Conservation (phyloP, 2,113 vertebrate species). For the Poicephalus meyeri region DNA sequence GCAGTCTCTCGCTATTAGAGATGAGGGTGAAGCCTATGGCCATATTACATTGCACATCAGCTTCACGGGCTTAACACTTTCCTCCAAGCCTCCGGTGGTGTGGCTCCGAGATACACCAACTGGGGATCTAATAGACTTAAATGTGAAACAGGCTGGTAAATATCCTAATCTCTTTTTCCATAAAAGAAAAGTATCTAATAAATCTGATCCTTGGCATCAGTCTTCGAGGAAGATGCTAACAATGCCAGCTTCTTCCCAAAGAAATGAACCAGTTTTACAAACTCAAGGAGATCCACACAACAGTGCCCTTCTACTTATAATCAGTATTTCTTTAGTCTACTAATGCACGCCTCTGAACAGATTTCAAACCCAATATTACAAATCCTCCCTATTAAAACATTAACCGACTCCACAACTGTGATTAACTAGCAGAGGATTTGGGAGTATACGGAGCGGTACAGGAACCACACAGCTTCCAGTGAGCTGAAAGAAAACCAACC, state of each 20-base stretch:
- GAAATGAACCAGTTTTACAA: background rate
- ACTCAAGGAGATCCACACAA: background rate
- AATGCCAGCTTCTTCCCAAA: background rate
- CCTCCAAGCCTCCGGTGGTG: background rate
- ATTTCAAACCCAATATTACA: background rate
- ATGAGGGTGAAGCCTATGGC: slow-evolving; percentile 5
- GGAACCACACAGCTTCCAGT: background rate
- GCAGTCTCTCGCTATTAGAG: slow-evolving; percentile 10
- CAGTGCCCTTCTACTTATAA: background rate
- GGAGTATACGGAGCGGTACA: background rate
- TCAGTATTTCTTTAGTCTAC: background rate
- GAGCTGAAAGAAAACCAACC: background rate
- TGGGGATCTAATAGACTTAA: slow-evolving; percentile 2
- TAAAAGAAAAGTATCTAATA: background rate
- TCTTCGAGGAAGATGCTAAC: background rate
- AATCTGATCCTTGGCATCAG: background rate
- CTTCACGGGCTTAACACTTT: background rate
- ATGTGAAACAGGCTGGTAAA: background rate
- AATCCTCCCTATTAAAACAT: background rate
- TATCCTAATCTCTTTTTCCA: background rate
- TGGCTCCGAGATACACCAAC: background rate
- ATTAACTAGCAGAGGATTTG: background rate
- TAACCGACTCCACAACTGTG: background rate
- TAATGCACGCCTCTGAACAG: background rate
- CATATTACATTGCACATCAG: background rate